phyloP scores from a whole-genome alignment of 2,888 invertebrate species.

The Marasmarcha lunaedactyla region DNA sequence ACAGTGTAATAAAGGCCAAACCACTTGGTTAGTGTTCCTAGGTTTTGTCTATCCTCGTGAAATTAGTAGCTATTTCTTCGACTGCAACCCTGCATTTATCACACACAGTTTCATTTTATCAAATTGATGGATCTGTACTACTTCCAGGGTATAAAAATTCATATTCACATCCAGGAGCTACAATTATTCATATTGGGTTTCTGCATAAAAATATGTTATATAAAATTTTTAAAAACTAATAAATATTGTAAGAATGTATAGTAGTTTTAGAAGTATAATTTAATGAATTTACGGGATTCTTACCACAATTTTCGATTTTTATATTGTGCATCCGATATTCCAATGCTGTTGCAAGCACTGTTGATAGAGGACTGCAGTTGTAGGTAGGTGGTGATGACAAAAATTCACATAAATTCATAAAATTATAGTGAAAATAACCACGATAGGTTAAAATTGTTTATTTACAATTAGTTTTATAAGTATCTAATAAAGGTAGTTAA shows the following conservation, averaged over 20 bases:
- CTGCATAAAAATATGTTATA: slow-evolving; percentile 33
- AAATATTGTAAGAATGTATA: slow-evolving; percentile 4
- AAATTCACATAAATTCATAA: no score
- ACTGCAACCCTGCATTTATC: slow-evolving; percentile 21
- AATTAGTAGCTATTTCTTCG: no score
- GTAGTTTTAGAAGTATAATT: background rate
- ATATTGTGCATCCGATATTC: no score
- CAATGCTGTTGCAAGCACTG: no score
- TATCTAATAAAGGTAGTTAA: no score
- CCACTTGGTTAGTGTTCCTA: slow-evolving; percentile 58
- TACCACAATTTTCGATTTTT: no score
- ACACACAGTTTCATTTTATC: slow-evolving; percentile 17
- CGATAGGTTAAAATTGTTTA: no score
- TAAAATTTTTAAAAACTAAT: background rate
- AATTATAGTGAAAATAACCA: no score
- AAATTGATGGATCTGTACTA: slow-evolving; percentile 17
- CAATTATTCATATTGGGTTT: slow-evolving; percentile 19
- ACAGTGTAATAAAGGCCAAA: slow-evolving; percentile 30
- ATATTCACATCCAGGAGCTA: slow-evolving; percentile 29
- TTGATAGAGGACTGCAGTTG: background rate
- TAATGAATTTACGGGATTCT: no score
- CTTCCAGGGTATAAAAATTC: slow-evolving; percentile 28
- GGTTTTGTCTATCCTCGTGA: no score
- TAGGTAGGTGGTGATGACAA: no score
- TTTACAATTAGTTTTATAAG: no score